phyloP scores from a whole-genome alignment of 2,113 vertebrate genomes.

The Campylomormyrus tamandua region DNA sequence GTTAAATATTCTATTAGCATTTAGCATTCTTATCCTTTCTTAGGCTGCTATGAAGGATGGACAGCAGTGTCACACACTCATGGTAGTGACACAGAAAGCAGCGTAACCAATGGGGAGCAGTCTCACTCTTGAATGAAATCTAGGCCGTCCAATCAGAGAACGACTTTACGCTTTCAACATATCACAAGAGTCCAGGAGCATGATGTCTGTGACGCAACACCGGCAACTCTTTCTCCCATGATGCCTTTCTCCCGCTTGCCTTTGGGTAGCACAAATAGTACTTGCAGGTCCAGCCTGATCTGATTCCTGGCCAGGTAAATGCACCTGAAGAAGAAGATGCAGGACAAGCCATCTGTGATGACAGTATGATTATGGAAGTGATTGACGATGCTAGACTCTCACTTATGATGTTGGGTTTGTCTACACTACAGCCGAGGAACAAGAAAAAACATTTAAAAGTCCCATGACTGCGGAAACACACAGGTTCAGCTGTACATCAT shows the following conservation, averaged over 20 bases:
- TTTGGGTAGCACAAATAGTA: background rate
- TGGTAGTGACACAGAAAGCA: background rate
- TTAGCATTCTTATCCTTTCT: background rate
- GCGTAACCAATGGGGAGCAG: background rate
- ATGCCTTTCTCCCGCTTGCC: background rate
- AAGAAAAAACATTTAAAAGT: background rate
- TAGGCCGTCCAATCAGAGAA: background rate
- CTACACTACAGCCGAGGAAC: background rate
- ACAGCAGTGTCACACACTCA: background rate
- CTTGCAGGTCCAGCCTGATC: background rate
- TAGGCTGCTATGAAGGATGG: background rate
- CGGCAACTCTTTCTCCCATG: background rate
- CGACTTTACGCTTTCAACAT: background rate
- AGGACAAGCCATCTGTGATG: background rate
- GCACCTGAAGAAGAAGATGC: background rate
- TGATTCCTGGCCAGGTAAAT: background rate
- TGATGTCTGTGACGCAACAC: background rate
- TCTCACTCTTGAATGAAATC: background rate
- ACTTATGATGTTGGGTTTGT: background rate
- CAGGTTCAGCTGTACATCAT: background rate
- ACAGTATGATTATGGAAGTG: background rate
- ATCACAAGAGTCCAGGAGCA: background rate
- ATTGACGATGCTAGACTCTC: background rate
- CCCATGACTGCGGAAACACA: background rate
- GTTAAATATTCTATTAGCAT: background rate